phyloP scores from a whole-genome alignment of 1,140 invertebrate genomes.

The Bombyx mori region ASM3026992v2 NC_085127.1:5462501-5463000 shows the following conservation, averaged over 20 bases:
- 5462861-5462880: conserved; percentile 38
- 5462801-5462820: conserved; percentile 28
- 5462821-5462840: conserved; percentile 24
- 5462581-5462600: conserved; percentile 7
- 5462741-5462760: conserved; percentile 76
- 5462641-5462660: conserved; percentile 73
- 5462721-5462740: conserved; percentile 63
- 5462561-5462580: conserved; percentile 15
- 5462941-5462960: no score
- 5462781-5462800: conserved; percentile 33
- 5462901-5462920: conserved; percentile 6
- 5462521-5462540: background rate
- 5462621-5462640: conserved; percentile 14
- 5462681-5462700: conserved; percentile 77
- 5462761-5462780: conserved; percentile 76
- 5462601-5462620: conserved; percentile 4
- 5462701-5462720: conserved; percentile 81
- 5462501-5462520: background rate
- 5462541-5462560: conserved; percentile 6
- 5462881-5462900: conserved; percentile 38
- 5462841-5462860: conserved; percentile 30
- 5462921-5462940: no score
- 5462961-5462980: no score
- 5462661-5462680: conserved; percentile 72
- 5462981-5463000: no score